Evolutionary conservation across 2,797 vertebrate species (phyloP).

Genomic region (Pangasius macronema): DNA sequence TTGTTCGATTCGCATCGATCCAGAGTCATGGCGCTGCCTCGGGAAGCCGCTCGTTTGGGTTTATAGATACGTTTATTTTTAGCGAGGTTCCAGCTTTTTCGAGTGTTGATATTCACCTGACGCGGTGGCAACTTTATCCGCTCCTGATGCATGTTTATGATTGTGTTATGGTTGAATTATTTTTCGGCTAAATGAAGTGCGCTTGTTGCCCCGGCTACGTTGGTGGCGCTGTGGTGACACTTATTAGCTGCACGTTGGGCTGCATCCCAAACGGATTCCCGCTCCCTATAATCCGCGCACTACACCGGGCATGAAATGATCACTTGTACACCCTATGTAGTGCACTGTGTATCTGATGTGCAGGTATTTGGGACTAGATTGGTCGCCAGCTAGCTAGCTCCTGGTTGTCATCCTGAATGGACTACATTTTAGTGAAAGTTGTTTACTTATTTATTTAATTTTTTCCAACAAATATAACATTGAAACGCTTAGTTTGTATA

Average conservation of each 20-base stretch:
- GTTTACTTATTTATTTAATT: background rate
- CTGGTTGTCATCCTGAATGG: conserved; percentile 13
- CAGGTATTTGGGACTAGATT: background rate
- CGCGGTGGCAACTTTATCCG: conserved; percentile 41
- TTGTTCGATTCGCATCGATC: conserved; percentile 94
- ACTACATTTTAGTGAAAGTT: background rate
- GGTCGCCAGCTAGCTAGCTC: background rate
- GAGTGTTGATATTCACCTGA: conserved; percentile 8
- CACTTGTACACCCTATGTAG: background rate
- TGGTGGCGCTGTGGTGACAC: conserved; percentile 76
- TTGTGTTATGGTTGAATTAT: conserved; percentile 69
- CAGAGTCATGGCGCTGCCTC: conserved; percentile 79
- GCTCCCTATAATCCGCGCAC: background rate
- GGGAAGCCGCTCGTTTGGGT: conserved; percentile 66
- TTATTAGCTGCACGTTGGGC: conserved; percentile 52
- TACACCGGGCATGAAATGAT: background rate
- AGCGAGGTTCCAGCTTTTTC: background rate
- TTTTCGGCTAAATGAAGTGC: conserved; percentile 70
- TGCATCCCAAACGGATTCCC: background rate
- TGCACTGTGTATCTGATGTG: background rate
- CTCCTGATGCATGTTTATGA: conserved; percentile 65
- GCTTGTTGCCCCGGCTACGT: conserved; percentile 62
- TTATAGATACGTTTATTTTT: conserved; percentile 60
- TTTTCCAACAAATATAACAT: no score
- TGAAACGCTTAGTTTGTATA: no score